Evolutionary conservation across 53 echinoderm and acorn worm genomes (phyloP).

Genomic region (Glandiceps talaboti): DNA sequence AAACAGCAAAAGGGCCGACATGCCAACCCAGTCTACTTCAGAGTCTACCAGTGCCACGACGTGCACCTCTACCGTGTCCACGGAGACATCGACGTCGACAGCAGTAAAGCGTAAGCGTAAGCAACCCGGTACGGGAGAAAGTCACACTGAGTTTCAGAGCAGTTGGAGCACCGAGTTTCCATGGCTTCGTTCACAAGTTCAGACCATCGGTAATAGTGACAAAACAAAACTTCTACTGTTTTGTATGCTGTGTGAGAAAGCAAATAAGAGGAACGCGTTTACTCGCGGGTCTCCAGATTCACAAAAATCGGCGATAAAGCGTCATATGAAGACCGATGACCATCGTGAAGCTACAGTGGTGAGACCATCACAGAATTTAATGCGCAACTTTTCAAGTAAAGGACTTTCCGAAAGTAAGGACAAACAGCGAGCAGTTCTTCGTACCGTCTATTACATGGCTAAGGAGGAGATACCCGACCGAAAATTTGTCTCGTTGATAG

Average conservation of each 20-base stretch:
- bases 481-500: not conserved
- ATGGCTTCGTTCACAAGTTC: too few species aligned
- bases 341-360: not conserved
- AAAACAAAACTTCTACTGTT: too few species aligned
- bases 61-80: too few species aligned
- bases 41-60: too few species aligned
- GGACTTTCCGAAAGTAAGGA: not conserved
- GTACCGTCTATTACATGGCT: not conserved
- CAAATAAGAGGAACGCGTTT: not conserved
- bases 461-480: not conserved
- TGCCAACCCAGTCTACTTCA: too few species aligned
- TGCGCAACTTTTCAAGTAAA: not conserved
- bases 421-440: not conserved
- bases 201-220: too few species aligned
- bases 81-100: too few species aligned
- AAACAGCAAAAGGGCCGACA: too few species aligned
- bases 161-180: too few species aligned
- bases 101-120: too few species aligned
- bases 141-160: too few species aligned
- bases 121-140: too few species aligned
- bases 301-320: not conserved
- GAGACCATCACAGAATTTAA: not conserved
- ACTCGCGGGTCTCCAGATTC: not conserved
- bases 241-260: not conserved
- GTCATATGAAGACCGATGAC: not conserved